Base-by-base conservation (phyloP, 2,888 invertebrate species). In the Tiliacea citrago region DNA sequence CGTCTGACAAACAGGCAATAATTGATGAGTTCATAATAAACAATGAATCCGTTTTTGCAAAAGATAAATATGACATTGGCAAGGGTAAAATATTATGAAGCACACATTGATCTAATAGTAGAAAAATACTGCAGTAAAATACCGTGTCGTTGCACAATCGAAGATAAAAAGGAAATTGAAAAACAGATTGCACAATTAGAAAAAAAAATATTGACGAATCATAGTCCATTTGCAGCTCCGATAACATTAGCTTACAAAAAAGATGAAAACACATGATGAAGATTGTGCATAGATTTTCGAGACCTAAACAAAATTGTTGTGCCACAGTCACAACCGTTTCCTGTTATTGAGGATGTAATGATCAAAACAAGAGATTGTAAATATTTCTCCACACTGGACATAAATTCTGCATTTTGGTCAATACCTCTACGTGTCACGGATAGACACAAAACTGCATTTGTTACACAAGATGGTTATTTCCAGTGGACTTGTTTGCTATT, bases 331-430 rank as follows among this genome's bases (percentile, higher is more conserved):
- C 45, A 45, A 12, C 45, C 45, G 3, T 45, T 45, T 12, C 42
- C 42, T 0, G 12, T 45, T 2, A 90, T 90, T 69, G 89, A 91
- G 21, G 91, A 90, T 72, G 62, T 90, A 67, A 86, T 91, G 51
- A 55, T 85, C 68, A 90, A 90, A 70, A 89, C 90, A 10, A 83
- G 82, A 82, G 83, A 91, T 68, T 91, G 91, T 66, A 88, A 88
- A 29, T 91, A 73, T 84, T 91, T 89, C 66, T 75, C 90, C n/a
- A 88, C 87, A n/a, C 65, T 92, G 1, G 91, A 91, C 69, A 83
- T 91, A 75, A 92, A 92, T 75, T 91, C 90, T 61, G 91, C 90
- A 45, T 92, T 92, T 79, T 92, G 92, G 90, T 91, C 91, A 9
- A 3, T 77, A 4, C 35, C 35, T 3, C 5, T 35, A 5, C 35